Evolutionary conservation across 2,113 vertebrate species (phyloP), one percentile per base, ranked within the genome.

Genomic region (Girardinichthys multiradiatus): DNA sequence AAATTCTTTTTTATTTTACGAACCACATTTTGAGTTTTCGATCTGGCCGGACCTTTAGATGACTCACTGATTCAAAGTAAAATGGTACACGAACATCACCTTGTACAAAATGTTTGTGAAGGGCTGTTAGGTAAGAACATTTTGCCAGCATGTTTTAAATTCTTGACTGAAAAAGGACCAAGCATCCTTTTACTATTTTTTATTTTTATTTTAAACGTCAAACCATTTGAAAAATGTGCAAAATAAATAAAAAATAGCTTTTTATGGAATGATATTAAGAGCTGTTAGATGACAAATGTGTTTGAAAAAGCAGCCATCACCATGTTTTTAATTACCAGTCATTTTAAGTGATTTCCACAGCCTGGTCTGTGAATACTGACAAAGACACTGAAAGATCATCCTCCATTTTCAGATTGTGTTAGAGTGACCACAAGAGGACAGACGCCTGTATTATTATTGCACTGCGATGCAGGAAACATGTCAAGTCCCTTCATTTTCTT

Each of bases 351-450:
- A 65, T 63, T 28, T 72, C 57, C 21, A 35, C 64, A 35, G 26
- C 12, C 17, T 35, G 37, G 1, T 15, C 7, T 58, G 35, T 59
- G 1, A 33, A 35, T 58, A 51, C 61, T 65, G 74, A 79, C 72
- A 31, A 24, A 59, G 85, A 77, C 78, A 81, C 71, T 21, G 74
- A 79, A 3, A 39, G 19, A 86, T 82, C 66, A 86, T 87, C 77
- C 27, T 80, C 64, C 57, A 45, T 68, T 74, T 57, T 82, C 80
- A 89, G 45, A 68, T 64, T 87, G 90, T 91, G 90, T 90, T 88
- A 89, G 84, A 91, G 87, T 90, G 90, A 91, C 87, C 89, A 91
- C 90, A 87, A 89, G 90, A 91, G 90, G 90, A 91, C 89, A 89
- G 81, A 84, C 72, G 87, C 71, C 82, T 82, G 81, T 62, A 91